A percentile compares a stretch with the other conserved stretches of the same genome.
Conservation (phyloP, 2,113 vertebrate genomes). For the Lepidothrix coronata region DNA sequence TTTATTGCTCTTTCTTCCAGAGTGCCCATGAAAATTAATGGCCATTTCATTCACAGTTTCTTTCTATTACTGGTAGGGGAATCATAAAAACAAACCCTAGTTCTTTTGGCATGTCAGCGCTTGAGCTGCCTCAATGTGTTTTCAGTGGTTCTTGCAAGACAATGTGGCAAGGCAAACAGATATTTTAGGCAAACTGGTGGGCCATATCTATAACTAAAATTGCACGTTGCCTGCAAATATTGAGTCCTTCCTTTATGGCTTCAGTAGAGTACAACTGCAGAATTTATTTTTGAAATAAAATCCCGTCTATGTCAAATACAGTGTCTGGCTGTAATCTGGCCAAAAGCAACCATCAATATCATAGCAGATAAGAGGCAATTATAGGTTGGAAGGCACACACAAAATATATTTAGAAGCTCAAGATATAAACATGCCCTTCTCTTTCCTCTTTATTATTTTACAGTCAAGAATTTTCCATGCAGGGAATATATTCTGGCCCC, state of each 20-base stretch:
- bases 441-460: background rate
- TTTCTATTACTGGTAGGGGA: background rate
- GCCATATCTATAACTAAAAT: background rate
- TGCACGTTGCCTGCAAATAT: background rate
- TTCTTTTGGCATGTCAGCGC: background rate
- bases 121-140: background rate
- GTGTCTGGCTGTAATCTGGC: background rate
- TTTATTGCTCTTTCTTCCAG: background rate
- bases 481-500: background rate
- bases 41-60: background rate
- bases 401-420: background rate
- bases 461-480: background rate
- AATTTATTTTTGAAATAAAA: background rate
- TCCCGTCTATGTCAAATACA: background rate
- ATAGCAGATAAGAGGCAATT: background rate
- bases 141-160: background rate
- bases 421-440: background rate
- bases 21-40: background rate
- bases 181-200: background rate
- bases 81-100: background rate
- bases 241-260: background rate
- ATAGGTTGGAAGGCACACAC: background rate
- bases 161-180: background rate
- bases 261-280: background rate
- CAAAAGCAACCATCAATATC: background rate